phyloP scores from a whole-genome alignment of 2,797 vertebrate genomes.

The Pseudomugil gertrudae region DNA sequence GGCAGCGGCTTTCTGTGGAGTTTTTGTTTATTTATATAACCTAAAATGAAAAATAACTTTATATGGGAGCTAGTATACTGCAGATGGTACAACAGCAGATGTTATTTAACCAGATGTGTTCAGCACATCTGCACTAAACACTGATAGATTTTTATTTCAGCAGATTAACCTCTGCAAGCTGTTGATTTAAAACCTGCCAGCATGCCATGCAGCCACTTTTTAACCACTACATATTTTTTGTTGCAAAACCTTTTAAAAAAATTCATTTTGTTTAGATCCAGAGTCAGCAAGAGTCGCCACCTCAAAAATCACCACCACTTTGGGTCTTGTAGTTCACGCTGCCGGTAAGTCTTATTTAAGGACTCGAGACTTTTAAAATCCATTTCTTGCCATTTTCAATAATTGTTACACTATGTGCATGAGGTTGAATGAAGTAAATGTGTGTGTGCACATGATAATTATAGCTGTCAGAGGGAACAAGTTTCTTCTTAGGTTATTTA shows the following conservation, averaged over 20 bases:
- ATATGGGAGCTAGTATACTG: neutral
- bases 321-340: conserved; percentile 97
- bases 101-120: neutral
- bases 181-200: neutral
- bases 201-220: neutral
- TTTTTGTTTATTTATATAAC: neutral
- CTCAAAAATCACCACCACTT: conserved; percentile 96
- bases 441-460: neutral
- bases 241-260: too few species aligned
- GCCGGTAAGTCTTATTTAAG: conserved; percentile 83
- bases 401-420: neutral
- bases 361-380: neutral
- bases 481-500: too few species aligned
- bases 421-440: neutral
- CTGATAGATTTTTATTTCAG: neutral
- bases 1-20: neutral
- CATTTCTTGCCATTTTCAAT: neutral
- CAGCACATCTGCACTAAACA: neutral
- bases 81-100: neutral
- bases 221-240: neutral
- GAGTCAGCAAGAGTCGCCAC: conserved; percentile 88
- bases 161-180: neutral
- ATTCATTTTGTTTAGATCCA: conserved; percentile 83
- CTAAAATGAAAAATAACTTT: neutral
- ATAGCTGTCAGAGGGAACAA: neutral